Percentiles rank a stretch among this genome's conserved stretches.
These are phyloP conservation scores for Arion vulgaris DNA, from an alignment of 1,140 invertebrate species.

Conservation along the genomic window DNA sequence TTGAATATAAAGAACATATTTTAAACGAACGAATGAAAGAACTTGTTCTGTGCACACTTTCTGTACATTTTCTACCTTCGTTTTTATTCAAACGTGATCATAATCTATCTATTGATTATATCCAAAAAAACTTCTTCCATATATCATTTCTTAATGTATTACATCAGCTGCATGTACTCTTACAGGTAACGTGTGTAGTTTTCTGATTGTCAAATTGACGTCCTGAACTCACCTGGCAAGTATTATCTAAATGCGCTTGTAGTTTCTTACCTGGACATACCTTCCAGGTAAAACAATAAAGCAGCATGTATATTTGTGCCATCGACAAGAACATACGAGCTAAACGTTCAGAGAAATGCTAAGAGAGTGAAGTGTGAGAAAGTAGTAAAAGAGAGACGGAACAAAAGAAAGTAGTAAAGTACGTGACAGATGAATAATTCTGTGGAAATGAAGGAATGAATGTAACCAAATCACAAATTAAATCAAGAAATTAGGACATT, in stretches of 20 bases:
- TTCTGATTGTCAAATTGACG: neutral
- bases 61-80: conserved; percentile 7
- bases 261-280: neutral
- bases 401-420: too few relatives aligned
- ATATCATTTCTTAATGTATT: too few relatives aligned
- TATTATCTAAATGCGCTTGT: neutral
- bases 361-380: neutral
- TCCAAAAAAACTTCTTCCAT: too few relatives aligned
- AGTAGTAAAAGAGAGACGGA: neutral
- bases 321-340: neutral
- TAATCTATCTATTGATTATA: too few relatives aligned
- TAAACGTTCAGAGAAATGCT: neutral
- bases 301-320: neutral
- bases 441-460: too few relatives aligned
- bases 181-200: neutral
- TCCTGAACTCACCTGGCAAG: neutral
- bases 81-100: too few relatives aligned
- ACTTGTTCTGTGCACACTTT: neutral
- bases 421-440: too few relatives aligned
- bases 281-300: neutral
- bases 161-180: neutral
- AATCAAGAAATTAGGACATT: too few relatives aligned
- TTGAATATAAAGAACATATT: too few relatives aligned
- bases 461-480: too few relatives aligned
- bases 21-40: too few relatives aligned